Conservation (phyloP, 2,888 invertebrate species). For the Megamerina dolium region DNA sequence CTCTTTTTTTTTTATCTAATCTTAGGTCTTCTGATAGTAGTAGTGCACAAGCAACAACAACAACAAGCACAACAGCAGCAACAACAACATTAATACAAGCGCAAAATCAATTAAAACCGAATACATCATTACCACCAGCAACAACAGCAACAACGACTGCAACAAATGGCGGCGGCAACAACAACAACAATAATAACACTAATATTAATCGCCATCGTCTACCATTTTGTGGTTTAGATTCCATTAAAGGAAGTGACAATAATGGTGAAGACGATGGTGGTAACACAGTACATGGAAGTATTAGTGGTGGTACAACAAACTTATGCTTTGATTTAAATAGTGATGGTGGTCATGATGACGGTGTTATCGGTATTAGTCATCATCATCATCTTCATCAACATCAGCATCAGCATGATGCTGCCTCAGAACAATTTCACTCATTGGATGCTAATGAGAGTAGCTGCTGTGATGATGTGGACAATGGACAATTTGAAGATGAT, state of each 20-base stretch:
- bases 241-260: slow-evolving; percentile 38
- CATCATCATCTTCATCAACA: too few relatives aligned
- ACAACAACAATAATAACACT: slow-evolving; percentile 26
- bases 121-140: slow-evolving; percentile 17
- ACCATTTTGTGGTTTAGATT: slow-evolving; percentile 41
- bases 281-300: slow-evolving; percentile 21
- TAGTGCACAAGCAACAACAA: slow-evolving; percentile 20
- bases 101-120: slow-evolving; percentile 25
- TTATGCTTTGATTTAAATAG: slow-evolving; percentile 26
- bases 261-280: slow-evolving; percentile 30
- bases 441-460: slow-evolving; percentile 42
- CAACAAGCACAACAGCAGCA: slow-evolving; percentile 18
- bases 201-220: slow-evolving; percentile 36
- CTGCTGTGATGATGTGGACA: slow-evolving; percentile 35
- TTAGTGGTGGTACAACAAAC: slow-evolving; percentile 29
- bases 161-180: slow-evolving; percentile 12
- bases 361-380: slow-evolving; percentile 18
- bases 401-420: slow-evolving; percentile 15
- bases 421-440: slow-evolving; percentile 32
- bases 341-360: slow-evolving; percentile 20
- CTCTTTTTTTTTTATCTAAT: slow-evolving; percentile 11
- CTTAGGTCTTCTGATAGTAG: slow-evolving; percentile 28
- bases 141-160: slow-evolving; percentile 11
- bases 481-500: slow-evolving; percentile 46
- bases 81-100: slow-evolving; percentile 18